Conservation (phyloP, 2,888 invertebrate species). For the Helobdella robusta region DNA sequence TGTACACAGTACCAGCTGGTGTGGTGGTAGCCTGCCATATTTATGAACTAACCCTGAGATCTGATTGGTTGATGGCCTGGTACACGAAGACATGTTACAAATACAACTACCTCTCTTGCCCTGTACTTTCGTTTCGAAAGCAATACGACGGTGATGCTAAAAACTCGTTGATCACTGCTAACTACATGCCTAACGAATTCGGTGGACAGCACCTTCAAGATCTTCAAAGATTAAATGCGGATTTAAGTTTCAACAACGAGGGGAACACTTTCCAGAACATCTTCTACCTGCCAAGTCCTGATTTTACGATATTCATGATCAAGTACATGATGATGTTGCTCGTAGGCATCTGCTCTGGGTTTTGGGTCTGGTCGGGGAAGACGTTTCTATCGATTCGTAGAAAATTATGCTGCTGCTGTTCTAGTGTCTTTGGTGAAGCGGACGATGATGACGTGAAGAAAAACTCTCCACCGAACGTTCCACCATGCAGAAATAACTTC, state of each 20-base stretch:
- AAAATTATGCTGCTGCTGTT: conserved; percentile 23
- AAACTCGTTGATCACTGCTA: background rate
- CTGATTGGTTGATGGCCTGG: conserved; percentile 75
- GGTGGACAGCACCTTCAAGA: no score
- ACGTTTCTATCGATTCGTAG: conserved; percentile 65
- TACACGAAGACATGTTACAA: conserved; percentile 33
- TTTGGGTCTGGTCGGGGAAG: conserved; percentile 96
- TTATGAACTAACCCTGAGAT: conserved; percentile 82
- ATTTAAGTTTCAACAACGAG: no score
- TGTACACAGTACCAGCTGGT: conserved; percentile 87
- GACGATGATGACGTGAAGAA: no score
- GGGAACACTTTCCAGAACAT: no score
- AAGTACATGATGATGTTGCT: conserved; percentile 93
- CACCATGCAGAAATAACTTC: no score
- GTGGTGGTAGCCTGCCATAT: conserved; percentile 84
- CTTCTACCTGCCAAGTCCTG: conserved; percentile 50
- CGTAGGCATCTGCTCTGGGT: conserved; percentile 88
- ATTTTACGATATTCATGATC: conserved; percentile 86
- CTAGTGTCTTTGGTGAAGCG: no score
- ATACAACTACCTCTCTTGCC: conserved; percentile 19
- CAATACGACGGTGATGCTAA: background rate
- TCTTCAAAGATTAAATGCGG: no score
- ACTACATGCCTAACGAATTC: background rate
- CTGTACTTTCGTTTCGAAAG: conserved; percentile 1
- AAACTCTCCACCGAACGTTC: no score